Percentiles rank a stretch among this genome's conserved stretches.
phyloP scores from a whole-genome alignment of 2,113 vertebrate species.

The Xerus inauris region DNA sequence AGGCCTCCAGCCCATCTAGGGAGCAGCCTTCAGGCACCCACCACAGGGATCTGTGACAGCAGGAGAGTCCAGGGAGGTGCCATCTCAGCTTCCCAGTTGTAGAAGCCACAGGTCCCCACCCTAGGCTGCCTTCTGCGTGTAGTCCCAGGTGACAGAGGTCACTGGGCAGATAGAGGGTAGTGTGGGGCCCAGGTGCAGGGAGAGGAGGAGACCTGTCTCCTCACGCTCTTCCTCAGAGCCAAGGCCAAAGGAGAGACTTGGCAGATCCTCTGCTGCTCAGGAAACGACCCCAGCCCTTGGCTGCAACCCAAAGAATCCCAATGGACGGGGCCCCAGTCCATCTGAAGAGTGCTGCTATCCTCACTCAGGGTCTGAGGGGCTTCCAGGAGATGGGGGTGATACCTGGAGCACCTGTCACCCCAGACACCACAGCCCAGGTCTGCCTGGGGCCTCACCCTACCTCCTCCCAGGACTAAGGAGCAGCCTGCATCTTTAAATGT shows the following conservation, averaged over 20 bases:
- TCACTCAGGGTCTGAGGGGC: neutral
- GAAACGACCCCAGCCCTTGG: neutral
- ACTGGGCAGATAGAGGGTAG: neutral
- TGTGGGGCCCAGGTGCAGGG: neutral
- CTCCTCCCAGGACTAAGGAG: neutral
- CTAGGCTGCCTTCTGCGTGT: neutral
- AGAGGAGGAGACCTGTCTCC: neutral
- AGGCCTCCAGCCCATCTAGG: neutral
- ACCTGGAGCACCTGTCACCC: too few relatives aligned
- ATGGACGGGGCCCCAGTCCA: neutral
- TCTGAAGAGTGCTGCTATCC: neutral
- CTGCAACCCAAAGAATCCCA: neutral
- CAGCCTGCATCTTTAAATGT: neutral
- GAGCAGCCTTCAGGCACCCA: neutral
- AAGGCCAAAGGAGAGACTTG: neutral
- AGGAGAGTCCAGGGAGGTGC: fast-evolving
- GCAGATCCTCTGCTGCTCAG: neutral
- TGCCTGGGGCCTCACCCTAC: neutral
- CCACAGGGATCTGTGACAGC: fast-evolving
- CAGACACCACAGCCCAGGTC: neutral
- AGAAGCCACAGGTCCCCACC: neutral
- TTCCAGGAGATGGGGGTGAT: neutral
- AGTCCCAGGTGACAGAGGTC: neutral
- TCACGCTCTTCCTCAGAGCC: neutral
- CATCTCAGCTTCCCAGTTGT: neutral